Conservation (phyloP, 2,797 vertebrate genomes). For the Myotis planiceps region DNA sequence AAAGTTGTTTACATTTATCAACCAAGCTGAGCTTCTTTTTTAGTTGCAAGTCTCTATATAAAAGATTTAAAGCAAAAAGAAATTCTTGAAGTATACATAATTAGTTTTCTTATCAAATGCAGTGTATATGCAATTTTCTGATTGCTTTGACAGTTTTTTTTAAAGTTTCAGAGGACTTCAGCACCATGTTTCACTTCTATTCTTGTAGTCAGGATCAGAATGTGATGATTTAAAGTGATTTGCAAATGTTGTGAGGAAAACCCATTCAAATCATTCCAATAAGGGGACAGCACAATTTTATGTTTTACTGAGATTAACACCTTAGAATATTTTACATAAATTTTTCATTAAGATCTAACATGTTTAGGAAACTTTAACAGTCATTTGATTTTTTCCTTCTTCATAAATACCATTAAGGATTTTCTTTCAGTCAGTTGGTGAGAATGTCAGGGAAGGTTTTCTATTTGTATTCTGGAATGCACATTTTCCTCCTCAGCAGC, state of each 20-base stretch:
- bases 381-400: not conserved
- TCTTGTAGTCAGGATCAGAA: constrained; percentile 46
- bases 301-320: constrained; percentile 57
- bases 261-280: not conserved
- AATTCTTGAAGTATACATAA: constrained; percentile 62
- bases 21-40: not conserved
- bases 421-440: not conserved
- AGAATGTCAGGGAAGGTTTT: not conserved
- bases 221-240: no score
- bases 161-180: constrained; percentile 55
- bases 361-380: not conserved
- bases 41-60: constrained; percentile 32
- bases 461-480: not conserved
- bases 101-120: constrained; percentile 67
- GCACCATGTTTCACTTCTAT: constrained; percentile 35
- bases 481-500: not conserved
- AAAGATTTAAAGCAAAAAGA: constrained; percentile 58
- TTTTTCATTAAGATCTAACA: not conserved
- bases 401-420: not conserved
- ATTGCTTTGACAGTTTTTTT: constrained; percentile 47
- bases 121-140: constrained; percentile 45
- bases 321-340: not conserved
- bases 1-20: constrained; percentile 57
- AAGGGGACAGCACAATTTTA: not conserved
- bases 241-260: not conserved